Base-by-base conservation (phyloP, 2,797 vertebrate species). In the Coilia nasus region DNA sequence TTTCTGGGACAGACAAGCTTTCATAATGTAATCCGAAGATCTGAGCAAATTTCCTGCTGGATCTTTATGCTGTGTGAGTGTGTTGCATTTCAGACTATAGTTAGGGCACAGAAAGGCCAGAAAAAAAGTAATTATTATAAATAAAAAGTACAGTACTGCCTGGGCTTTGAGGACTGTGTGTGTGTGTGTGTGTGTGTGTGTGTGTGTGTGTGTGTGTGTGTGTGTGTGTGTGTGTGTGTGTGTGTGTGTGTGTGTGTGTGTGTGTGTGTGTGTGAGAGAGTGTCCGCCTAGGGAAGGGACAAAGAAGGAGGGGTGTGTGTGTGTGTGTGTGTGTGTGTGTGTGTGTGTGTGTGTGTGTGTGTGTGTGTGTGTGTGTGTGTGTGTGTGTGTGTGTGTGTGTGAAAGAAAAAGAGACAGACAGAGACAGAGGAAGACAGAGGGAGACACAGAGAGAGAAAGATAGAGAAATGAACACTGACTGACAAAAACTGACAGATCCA, bases 51-150 rank as follows among this genome's bases (percentile, higher is more conserved):
- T 54, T 17, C 17, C 35, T 15, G 17, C 12, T 71, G 28, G 28
- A 71, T 71, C 64, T 75, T 75, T 41, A 44, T 6, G 71, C 71
- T 21, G 71, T 21, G 71, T 78, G 19, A 21, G 17, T 35, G 17
- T 41, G 71, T 41, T 78, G 31, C 28, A 17, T 71, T 71, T 31
- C 11, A 28, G 54, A 81, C 57, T 25, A 35, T 84, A 85, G 81
- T 83, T 83, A 85, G 85, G 85, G 75, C 82, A 64, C 25, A 15
- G 50, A 21, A 50, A 67, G 17, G 41, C 31, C 81, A 12, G 60
- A 83, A 83, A 67, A 28, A 44, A 44, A 41, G 31, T 41, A 28
- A 81, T 80, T 54, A 82, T 87, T 19, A 83, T 60, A 35, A 83
- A 81, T 71, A 47, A 41, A 67, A 46, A 78, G 7, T 60, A 54